Base-by-base conservation (phyloP, 2,888 invertebrate genomes). In the Trichacis sp. region DNA sequence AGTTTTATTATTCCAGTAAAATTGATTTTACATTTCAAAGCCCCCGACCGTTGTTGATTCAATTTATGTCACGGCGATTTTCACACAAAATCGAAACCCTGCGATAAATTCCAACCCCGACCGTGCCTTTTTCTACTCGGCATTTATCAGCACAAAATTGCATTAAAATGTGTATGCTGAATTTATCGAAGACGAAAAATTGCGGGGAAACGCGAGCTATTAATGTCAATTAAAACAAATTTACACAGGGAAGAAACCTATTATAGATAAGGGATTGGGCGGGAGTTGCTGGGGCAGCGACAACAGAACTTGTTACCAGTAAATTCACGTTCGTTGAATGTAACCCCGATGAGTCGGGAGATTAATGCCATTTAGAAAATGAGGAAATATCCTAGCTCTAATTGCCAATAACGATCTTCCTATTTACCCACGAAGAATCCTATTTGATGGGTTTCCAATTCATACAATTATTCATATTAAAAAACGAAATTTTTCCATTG, bases 1-100 rank as follows among this genome's bases (percentile, higher is more conserved):
- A 64, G 56, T 64, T 64, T 64, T 59, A 64, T 60, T 60, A 45
- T 59, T 59, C 56, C 42, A 49, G 45, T 9, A 2, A n/a, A 33
- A 33, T 51, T 48, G 59, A 56, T 61, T 61, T 65, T 50, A 64
- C 56, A 57, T 49, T 55, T n/a, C 17, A 17, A 45, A 45, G 15
- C 29, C 15, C n/a, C 56, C 65, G 53, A 9, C 12, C 42, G 42
- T 42, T 42, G n/a, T 8, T 18, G 42, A 42, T 42, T 42, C 11
- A 18, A 42, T 18, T 18, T 18, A 42, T 18, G 42, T 11, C 42
- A 6, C 15, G 18, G 9, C 17, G 42, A 42, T 42, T 42, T 42
- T 15, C 42, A 1, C 15, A 14, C 17, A 4, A 11, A 42, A 42
- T 42, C 17, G 42, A 42, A 42, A 17, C 42, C 15, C 15, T n/a